Base-by-base conservation (phyloP, 2,888 invertebrate species). In the Chalcosyrphus nemorum region DNA sequence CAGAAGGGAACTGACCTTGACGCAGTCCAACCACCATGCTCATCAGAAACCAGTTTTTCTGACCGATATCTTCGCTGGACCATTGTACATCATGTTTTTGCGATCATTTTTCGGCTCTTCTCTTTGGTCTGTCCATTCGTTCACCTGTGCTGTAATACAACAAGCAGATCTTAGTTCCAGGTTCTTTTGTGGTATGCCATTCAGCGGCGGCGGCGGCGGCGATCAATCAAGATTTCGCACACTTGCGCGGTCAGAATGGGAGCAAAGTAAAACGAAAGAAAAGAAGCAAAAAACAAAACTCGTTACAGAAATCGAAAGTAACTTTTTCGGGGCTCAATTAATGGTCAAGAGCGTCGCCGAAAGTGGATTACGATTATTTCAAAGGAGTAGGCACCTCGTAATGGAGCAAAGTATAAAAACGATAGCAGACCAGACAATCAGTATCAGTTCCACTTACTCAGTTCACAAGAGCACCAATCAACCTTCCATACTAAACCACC, bases 1-100 rank as follows among this genome's bases (percentile, higher is more conserved):
- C 82, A 68, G 72, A 82, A 82, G 50, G 78, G 78, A 78, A 82
- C 47, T 78, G 78, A 82, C 82, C 82, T 82, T 82, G 82, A 56
- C 61, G 54, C 32, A 56, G 47, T 24, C 32, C 66, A 61, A 35
- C 63, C 32, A 35, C 63, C 32, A 19, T n/a, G 59, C 59, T 76
- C 76, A 68, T 59, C 66, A 59, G 17, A 29, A 82, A 82, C 82
- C 78, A 74, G 82, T 82, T 82, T 78, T 41, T 50, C 27, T 78
- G 72, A 74, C 82, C 81, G 61, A 72, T 54, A 76, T 81, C n/a
- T n/a, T 41, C 47, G 17, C 21, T 17, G 56, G 24, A 13, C 57
- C 57, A 63, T 29, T 47, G 57, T 59, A 50, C 41, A 45, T 68
- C 24, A 9, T 5, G 29, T 29, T 7, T 29, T 29, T 29, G 2